Evolutionary conservation across 1,140 invertebrate species (phyloP).

Genomic region (Musca domestica): DNA sequence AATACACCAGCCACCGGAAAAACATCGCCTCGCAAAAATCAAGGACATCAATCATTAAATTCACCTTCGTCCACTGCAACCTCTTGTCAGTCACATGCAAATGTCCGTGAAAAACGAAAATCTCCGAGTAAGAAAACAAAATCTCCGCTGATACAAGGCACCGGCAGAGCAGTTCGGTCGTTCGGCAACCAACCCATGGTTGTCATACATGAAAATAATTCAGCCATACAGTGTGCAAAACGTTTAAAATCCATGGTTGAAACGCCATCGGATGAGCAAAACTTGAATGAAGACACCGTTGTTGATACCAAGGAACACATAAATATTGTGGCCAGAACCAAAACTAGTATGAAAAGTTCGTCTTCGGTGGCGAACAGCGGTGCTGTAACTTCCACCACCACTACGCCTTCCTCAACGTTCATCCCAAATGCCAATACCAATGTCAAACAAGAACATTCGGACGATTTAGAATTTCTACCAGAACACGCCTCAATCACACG

Average conservation of each 20-base stretch:
- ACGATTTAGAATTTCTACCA: constrained; percentile 27
- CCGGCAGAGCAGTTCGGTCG: constrained; percentile 22
- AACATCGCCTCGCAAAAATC: not conserved
- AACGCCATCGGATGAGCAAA: not conserved
- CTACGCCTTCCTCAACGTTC: not conserved
- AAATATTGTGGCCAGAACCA: constrained; percentile 40
- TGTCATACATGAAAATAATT: constrained; percentile 35
- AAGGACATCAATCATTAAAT: not conserved
- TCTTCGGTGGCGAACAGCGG: not conserved
- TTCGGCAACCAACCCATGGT: constrained; percentile 43
- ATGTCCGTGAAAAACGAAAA: constrained; percentile 37
- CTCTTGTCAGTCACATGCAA: not conserved
- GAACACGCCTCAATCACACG: constrained; percentile 4
- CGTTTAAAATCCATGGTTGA: constrained; percentile 41
- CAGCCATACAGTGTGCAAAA: constrained; percentile 48
- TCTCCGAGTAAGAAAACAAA: constrained; percentile 43
- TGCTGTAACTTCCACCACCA: not conserved
- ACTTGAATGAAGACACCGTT: constrained; percentile 29
- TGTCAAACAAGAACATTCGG: constrained; percentile 22
- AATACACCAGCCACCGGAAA: constrained; percentile 22
- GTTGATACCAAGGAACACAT: constrained; percentile 37
- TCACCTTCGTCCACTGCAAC: not conserved
- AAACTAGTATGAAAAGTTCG: constrained; percentile 10
- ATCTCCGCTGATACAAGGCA: constrained; percentile 25
- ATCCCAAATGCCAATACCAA: constrained; percentile 3